Evolutionary conservation across 2,888 invertebrate species (phyloP).

Genomic region (Villa cingulata): DNA sequence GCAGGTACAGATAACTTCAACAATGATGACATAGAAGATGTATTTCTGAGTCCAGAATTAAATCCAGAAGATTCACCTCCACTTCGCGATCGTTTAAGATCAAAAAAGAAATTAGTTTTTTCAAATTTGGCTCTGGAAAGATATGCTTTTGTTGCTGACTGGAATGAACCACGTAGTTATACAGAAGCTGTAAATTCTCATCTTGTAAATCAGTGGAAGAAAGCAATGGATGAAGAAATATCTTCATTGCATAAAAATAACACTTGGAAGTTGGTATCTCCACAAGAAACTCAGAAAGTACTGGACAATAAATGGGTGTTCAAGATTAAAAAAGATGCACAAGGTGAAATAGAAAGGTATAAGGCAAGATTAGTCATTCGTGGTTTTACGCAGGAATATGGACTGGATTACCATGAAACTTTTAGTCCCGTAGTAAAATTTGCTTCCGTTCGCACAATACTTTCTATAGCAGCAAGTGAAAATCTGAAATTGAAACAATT

Average conservation of each 20-base stretch:
- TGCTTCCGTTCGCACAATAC: slow-evolving; percentile 9
- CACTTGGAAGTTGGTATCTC: slow-evolving; percentile 12
- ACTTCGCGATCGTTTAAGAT: background rate
- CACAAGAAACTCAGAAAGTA: slow-evolving; percentile 12
- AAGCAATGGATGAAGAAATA: slow-evolving; percentile 11
- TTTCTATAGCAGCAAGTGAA: slow-evolving; percentile 5
- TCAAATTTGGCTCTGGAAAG: background rate
- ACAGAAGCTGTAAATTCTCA: slow-evolving; percentile 7
- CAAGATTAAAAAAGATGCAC: slow-evolving; percentile 8
- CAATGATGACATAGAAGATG: too few relatives aligned
- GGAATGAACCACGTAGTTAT: slow-evolving; percentile 8
- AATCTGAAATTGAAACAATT: slow-evolving; percentile 14
- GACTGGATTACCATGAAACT: slow-evolving; percentile 17
- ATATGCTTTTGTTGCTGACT: background rate
- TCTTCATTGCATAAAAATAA: slow-evolving; percentile 12
- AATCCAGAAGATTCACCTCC: too few relatives aligned
- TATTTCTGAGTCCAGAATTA: too few relatives aligned
- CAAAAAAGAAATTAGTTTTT: background rate
- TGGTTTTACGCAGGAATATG: too few relatives aligned
- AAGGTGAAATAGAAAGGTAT: slow-evolving; percentile 8
- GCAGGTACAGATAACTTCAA: too few relatives aligned
- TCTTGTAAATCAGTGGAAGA: slow-evolving; percentile 6
- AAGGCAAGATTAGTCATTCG: slow-evolving; percentile 16
- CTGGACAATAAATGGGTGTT: slow-evolving; percentile 17
- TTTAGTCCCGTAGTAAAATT: slow-evolving; percentile 14